Percentiles rank a stretch among this genome's conserved stretches.
phyloP scores from a whole-genome alignment of 2,888 invertebrate species.

The Luperina testacea region DNA sequence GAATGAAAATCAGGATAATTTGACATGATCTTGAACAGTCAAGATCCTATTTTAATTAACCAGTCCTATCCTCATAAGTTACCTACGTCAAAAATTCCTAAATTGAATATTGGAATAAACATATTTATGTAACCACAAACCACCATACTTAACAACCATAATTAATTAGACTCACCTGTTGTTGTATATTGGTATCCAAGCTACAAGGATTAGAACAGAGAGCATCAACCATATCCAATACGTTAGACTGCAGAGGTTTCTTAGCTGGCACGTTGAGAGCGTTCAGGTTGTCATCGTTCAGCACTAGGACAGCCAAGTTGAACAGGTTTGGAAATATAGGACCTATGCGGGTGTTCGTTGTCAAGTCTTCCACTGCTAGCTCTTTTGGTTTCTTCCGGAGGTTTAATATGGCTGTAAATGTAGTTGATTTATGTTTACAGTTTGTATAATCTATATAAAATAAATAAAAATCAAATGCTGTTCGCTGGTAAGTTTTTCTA shows the following conservation, averaged over 20 bases:
- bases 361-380: conserved; percentile 89
- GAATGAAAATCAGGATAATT: neutral
- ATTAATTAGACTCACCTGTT: conserved; percentile 82
- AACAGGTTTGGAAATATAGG: conserved; percentile 91
- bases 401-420: conserved; percentile 85
- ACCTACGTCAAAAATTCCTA: neutral
- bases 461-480: neutral
- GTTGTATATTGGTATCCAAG: conserved; percentile 89
- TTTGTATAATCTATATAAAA: neutral
- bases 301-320: conserved; percentile 89
- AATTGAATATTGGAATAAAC: neutral
- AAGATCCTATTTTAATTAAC: neutral
- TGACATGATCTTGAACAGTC: neutral
- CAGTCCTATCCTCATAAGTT: neutral
- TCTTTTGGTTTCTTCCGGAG: conserved; percentile 87
- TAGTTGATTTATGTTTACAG: neutral
- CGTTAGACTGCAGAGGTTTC: conserved; percentile 85
- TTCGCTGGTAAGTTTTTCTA: neutral
- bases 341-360: conserved; percentile 90
- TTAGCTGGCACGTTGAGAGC: conserved; percentile 87
- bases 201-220: conserved; percentile 90
- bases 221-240: conserved; percentile 90
- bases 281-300: conserved; percentile 90
- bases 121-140: neutral
- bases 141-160: neutral